phyloP scores from a whole-genome alignment of 2,113 vertebrate genomes.

The Microtus ochrogaster region DNA sequence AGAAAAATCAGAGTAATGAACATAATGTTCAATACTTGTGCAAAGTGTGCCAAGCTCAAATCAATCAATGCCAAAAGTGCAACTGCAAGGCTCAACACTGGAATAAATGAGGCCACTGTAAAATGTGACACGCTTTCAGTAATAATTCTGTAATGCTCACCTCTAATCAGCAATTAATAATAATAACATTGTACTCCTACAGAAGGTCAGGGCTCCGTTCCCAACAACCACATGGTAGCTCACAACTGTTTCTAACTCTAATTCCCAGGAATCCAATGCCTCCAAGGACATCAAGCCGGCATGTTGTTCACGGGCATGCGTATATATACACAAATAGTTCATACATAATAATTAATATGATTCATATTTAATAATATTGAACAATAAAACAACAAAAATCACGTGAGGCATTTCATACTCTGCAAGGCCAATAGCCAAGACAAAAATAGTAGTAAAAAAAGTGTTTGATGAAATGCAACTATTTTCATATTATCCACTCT shows the following conservation, averaged over 20 bases:
- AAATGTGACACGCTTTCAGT: not conserved
- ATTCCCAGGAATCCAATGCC: too few relatives aligned
- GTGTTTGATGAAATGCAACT: constrained; percentile 1
- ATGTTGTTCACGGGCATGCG: not conserved
- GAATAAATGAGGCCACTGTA: not conserved
- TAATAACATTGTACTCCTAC: too few relatives aligned
- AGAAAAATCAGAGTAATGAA: not conserved
- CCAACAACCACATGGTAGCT: not conserved
- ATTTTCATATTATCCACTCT: constrained; percentile 7
- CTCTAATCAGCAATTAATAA: not conserved
- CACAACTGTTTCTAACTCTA: not conserved
- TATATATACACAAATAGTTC: not conserved
- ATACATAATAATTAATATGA: constrained; percentile 45
- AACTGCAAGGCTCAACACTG: constrained; percentile 2
- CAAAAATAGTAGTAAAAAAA: constrained; percentile 48
- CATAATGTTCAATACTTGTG: not conserved
- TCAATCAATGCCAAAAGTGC: not conserved
- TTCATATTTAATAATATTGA: constrained; percentile 41
- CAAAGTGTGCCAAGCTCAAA: not conserved
- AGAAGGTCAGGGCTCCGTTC: not conserved
- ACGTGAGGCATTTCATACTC: not conserved
- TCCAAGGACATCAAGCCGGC: not conserved
- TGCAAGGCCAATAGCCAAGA: constrained; percentile 9
- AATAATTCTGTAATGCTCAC: not conserved
- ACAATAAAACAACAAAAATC: constrained; percentile 32